Percentiles rank a stretch among this genome's conserved stretches.
Conservation (phyloP, 2,113 vertebrate species). For the Melanocharis versteri region DNA sequence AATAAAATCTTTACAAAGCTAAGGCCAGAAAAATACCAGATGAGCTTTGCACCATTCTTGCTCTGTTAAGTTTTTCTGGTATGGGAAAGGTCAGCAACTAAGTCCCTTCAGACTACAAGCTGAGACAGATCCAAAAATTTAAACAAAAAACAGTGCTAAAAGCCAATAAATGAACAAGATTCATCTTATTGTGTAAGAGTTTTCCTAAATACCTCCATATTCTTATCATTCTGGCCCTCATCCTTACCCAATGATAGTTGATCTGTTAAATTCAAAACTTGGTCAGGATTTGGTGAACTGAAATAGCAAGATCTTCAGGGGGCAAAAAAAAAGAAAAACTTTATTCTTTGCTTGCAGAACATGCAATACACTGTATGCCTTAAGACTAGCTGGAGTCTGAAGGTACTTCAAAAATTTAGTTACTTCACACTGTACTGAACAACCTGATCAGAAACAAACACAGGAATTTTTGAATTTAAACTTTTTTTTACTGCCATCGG, state of each 20-base stretch:
- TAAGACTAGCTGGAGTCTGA: neutral
- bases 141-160: conserved; percentile 20
- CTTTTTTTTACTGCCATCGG: neutral
- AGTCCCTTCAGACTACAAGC: conserved; percentile 20
- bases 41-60: neutral
- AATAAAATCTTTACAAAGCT: neutral
- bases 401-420: neutral
- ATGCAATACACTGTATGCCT: neutral
- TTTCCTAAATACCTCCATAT: neutral
- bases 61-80: neutral
- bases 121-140: neutral
- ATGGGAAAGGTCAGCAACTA: conserved; percentile 49
- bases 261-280: neutral
- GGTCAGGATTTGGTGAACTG: neutral
- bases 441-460: neutral
- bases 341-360: neutral
- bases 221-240: neutral
- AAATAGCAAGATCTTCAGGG: neutral
- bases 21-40: neutral
- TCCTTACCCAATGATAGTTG: neutral
- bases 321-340: fast-evolving
- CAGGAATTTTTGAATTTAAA: neutral
- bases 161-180: neutral
- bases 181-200: neutral
- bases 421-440: neutral